Base-by-base conservation (phyloP, 1,140 invertebrate genomes). In the Lordiphosa mommai region DNA sequence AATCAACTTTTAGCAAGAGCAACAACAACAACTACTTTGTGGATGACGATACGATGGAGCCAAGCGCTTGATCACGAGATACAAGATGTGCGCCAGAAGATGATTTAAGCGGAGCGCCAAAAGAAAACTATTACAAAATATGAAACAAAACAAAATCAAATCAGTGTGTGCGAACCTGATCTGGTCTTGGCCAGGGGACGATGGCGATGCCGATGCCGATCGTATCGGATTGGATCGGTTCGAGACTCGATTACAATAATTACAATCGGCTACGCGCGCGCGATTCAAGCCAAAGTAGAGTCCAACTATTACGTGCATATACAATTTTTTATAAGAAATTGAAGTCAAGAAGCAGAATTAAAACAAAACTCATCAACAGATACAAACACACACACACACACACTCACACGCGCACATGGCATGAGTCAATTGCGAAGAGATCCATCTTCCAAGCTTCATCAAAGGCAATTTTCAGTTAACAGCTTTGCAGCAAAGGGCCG, bases 191-290 rank as follows among this genome's bases (percentile, higher is more conserved):
- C 47, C 23, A 41, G 29, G 57, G 33, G 41, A 1, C 43, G 37
- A 33, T 59, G 29, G 8, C 41, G 44, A 55, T 55, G 20, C 12
- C 55, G 36, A 37, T 52, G 50, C 23, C 36, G 69, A 82, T 82
- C 77, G 71, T 84, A 84, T 82, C 77, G 76, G 76, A 82, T 82
- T 76, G 76, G 77, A 84, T 82, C 77, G 72, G 77, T 82, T 82
- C 76, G 77, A 79, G 76, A 77, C 67, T 86, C 85, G 82, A 86
- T 86, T 86, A 86, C 82, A 86, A 86, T 86, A 86, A 86, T 86
- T 86, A 86, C 76, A 86, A 86, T 86, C 84, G 50, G 82, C 82
- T 86, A 86, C 82, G 84, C 82, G 82, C 77, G 84, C 82, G 82
- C 72, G 84, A 77, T 82, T 77, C 79, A 77, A 43, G 10, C 70